Evolutionary conservation across 2,113 vertebrate species (phyloP).

Genomic region (Crotalus helleri): DNA sequence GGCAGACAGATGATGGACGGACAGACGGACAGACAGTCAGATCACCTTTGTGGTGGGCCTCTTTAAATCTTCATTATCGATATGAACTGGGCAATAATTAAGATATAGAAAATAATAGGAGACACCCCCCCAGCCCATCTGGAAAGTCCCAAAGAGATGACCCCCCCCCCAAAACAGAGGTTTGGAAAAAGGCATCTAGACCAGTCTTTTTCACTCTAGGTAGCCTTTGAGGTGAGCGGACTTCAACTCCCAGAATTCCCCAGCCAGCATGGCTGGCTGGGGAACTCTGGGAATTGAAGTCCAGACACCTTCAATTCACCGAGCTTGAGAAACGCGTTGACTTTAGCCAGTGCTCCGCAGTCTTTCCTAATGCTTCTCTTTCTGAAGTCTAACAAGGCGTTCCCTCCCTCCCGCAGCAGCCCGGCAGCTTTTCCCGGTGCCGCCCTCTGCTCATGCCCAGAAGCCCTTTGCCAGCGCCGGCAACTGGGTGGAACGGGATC

Average conservation of each 20-base stretch:
- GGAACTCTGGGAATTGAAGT: not conserved
- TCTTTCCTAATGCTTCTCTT: not conserved
- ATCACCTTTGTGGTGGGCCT: no score
- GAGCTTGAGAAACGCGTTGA: no score
- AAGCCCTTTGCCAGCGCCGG: not conserved
- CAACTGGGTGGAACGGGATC: not conserved
- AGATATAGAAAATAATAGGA: not conserved
- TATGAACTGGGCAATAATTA: not conserved
- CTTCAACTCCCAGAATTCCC: no score
- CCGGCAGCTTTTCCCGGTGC: not conserved
- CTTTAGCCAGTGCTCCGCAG: no score
- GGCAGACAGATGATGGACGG: no score
- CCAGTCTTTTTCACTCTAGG: no score
- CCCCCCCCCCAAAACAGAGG: not conserved
- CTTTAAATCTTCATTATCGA: not conserved
- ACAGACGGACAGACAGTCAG: no score
- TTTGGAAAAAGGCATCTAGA: not conserved
- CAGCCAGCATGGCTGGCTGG: not conserved
- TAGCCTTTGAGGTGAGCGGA: no score
- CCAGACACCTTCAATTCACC: no score
- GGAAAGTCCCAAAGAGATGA: not conserved
- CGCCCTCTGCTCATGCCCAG: not conserved
- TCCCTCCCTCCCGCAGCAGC: not conserved
- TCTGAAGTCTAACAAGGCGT: no score
- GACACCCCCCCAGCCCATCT: not conserved